Conservation (phyloP, 1,140 invertebrate genomes). For the Myzus persicae region DNA sequence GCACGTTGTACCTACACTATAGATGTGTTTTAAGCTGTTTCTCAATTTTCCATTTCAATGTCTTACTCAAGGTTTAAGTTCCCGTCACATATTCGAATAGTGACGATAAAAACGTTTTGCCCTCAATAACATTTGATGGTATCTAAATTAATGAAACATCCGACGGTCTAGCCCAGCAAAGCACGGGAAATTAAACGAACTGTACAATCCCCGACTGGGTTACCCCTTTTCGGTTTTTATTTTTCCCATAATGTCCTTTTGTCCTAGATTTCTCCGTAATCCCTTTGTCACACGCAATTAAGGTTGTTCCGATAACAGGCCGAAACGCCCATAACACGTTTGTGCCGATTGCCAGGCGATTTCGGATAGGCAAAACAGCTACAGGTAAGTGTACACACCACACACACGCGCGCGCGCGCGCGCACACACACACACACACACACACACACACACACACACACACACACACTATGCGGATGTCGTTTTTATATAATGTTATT, state of each 20-base stretch:
- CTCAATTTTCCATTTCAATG: too few species aligned
- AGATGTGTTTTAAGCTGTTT: too few species aligned
- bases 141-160: neutral
- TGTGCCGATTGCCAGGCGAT: neutral
- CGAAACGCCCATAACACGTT: neutral
- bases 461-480: neutral
- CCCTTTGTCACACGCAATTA: neutral
- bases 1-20: too few species aligned
- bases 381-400: neutral
- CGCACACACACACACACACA: too few species aligned
- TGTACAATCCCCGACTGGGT: neutral
- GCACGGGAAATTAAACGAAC: neutral
- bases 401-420: too few species aligned
- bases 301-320: neutral
- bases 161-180: neutral
- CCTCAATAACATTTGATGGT: neutral
- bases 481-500: neutral
- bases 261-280: neutral
- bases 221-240: neutral
- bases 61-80: neutral
- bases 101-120: neutral
- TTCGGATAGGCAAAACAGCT: conserved; percentile 2
- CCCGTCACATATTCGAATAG: neutral
- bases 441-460: too few species aligned
- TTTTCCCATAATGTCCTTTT: neutral